Evolutionary conservation across 2,113 vertebrate species (phyloP), one percentile per base, ranked within the genome.

Genomic region (Coryphaenoides rupestris): DNA sequence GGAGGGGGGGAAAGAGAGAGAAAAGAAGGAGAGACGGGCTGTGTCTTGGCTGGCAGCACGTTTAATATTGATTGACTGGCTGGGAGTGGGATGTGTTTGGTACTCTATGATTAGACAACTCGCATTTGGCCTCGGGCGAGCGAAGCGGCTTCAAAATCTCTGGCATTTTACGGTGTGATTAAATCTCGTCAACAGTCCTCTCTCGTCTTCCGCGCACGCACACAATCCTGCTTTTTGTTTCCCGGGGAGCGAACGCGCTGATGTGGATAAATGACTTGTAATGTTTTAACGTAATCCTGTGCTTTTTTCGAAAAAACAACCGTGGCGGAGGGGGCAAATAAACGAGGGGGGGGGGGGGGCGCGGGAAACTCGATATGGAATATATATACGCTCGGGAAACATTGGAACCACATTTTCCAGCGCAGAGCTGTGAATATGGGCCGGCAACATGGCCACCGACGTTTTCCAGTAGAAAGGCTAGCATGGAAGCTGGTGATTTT

Each of bases 51-150:
- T 55, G n/a, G 65, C 12, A 40, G 62, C 69, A 65, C 69, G 75
- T 79, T 79, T 81, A 61, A 75, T 72, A 78, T 72, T 80, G 75
- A 81, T 75, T 65, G 72, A 80, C 71, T 74, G 60, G 69, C 72
- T 71, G 63, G 58, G 66, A 65, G 64, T 67, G 62, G 69, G 62
- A 70, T 64, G 60, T 21, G 46, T 73, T 70, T 71, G 33, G 73
- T 69, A 72, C 55, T 73, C 71, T 62, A 19, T 75, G 70, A 83
- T 83, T 84, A 83, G 47, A 65, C 55, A 62, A 64, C 69, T 68
- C 21, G n/a, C 16, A 64, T 62, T 69, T 54, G 0, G 63, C 75
- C 68, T 63, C 5, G 5, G 62, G 80, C 68, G 2, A 69, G 21
- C 33, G 21, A 70, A 66, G 65, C 57, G 24, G 69, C 66, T 63